Base-by-base conservation (phyloP, 2,797 vertebrate species). In the Enteromius fasciolatus region DNA sequence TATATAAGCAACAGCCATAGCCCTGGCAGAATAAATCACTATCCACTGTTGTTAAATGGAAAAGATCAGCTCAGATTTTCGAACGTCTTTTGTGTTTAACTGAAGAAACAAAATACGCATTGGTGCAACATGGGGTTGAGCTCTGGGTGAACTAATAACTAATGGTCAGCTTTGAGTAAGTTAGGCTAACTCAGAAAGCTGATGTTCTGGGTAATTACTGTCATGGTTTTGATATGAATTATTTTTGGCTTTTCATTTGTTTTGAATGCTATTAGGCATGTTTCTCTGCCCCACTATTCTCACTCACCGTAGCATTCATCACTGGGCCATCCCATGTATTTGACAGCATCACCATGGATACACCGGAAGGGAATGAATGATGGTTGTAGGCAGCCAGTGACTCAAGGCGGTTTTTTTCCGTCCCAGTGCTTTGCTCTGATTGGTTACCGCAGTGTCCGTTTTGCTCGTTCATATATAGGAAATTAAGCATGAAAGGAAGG, bases 341-440 rank as follows among this genome's bases (percentile, higher is more conserved):
- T 80, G 74, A 84, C 39, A 9, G 70, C 12, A 54, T 86, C 82
- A 61, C 82, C 75, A 84, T 85, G 82, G 87, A 74, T 83, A 82
- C 73, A 4, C 41, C 50, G 23, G 28, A 33, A 52, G 81, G 79
- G 48, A 70, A 50, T 85, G 85, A 85, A 78, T 63, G 86, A 86
- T 82, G 75, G 83, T 44, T 52, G 14, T 25, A 86, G 5, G 61
- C 14, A 31, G 54, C n/a, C 54, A 23, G 44, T 41, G 36, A 48
- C 66, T 66, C 1, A 3, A 50, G 73, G 61, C 23, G 8, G 18
- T 61, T n/a, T 76, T 46, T 41, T 63, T 7, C 36, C 6, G 25
- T 36, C 17, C 20, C 14, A 28, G 14, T 77, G 70, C 67, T 28
- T 46, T 61, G n/a, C 44, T 82, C 57, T 74, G 79, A 86, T 87